Evolutionary conservation across 2,113 vertebrate genomes (phyloP), one percentile per base, ranked within the genome.

Genomic region (Galbula dea): DNA sequence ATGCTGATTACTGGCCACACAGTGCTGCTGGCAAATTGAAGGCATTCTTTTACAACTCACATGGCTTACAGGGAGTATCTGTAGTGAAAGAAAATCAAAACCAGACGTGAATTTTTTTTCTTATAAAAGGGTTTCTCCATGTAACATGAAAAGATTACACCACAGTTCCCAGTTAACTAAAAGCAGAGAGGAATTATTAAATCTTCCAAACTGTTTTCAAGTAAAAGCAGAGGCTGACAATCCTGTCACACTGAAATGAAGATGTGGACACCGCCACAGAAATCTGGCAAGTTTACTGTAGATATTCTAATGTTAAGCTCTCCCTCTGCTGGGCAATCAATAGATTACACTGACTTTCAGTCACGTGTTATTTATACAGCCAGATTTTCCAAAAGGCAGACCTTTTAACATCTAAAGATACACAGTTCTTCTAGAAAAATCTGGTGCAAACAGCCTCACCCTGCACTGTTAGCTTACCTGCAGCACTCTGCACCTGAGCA

Each of bases 321-420:
- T 80, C 97, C 97, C 97, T 97, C 98, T 98, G 85, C 97, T 95
- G 97, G 96, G 45, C 30, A 67, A 23, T 4, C 21, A 7, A 2
- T 22, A 43, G 79, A 85, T 74, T 22, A 63, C 94, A 91, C 6
- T 2, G 51, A 39, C 63, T 37, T 6, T 1, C 27, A 29, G 16
- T 18, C 26, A 21, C n/a, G 6, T 2, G 3, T 24, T 23, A 2
- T 2, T 21, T 34, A 2, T 0, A 14, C 2, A 17, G 24, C 55
- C 8, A 37, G 2, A 30, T 45, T 45, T 51, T 5, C 26, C 41
- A 30, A 46, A 87, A n/a, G 11, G 10, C 36, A 29, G 20, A 9
- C 55, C 46, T 84, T 52, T 45, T 1, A 19, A 7, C 3, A 21
- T 2, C 61, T 37, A 65, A 30, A 55, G 30, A 48, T 1, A 30